Evolutionary conservation across 2,797 vertebrate genomes (phyloP).

Genomic region (Gobio occitaniae): DNA sequence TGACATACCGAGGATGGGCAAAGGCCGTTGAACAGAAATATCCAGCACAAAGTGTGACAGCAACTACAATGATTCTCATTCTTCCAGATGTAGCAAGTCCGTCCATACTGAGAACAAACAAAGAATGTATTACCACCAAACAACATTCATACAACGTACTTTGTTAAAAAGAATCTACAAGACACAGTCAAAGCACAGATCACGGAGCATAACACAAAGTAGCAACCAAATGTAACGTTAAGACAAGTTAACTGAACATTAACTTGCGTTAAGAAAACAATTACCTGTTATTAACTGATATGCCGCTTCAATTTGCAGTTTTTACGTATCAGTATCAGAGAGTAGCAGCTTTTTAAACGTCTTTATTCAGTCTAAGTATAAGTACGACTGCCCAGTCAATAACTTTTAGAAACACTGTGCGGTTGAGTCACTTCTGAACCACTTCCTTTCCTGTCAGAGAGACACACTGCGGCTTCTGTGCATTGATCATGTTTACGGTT

Average conservation of each 20-base stretch:
- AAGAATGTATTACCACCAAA: neutral
- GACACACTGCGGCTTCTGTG: neutral
- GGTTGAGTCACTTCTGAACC: neutral
- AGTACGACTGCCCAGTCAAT: neutral
- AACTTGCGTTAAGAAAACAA: neutral
- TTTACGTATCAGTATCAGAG: neutral
- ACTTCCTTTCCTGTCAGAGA: slow-evolving; percentile 12
- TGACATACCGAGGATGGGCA: slow-evolving; percentile 17
- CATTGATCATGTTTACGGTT: neutral
- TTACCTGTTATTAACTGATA: slow-evolving; percentile 10
- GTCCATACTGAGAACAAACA: neutral
- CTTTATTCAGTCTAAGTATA: neutral
- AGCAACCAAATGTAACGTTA: neutral
- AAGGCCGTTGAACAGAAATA: slow-evolving; percentile 18
- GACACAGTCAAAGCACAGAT: neutral
- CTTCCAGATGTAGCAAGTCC: neutral
- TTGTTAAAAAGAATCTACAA: neutral
- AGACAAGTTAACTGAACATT: neutral
- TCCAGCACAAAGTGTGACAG: slow-evolving; percentile 53
- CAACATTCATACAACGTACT: neutral
- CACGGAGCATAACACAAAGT: neutral
- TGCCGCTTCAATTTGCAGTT: neutral
- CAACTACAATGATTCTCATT: slow-evolving; percentile 46
- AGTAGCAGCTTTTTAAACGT: neutral
- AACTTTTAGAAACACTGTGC: neutral